Conservation (phyloP, 2,113 vertebrate species). For the Microtus richardsoni region DNA sequence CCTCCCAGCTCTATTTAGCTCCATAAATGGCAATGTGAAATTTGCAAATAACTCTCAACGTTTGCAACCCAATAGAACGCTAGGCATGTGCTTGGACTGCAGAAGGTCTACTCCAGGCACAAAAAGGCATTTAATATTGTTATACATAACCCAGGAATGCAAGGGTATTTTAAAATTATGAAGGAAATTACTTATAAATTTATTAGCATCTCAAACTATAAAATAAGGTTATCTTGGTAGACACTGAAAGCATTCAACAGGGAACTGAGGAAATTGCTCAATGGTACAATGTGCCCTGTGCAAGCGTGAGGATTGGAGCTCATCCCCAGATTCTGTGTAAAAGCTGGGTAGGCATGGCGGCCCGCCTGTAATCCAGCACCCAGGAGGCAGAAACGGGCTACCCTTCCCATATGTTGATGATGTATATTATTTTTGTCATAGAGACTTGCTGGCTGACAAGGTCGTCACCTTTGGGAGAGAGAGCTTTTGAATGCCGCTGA, state of each 20-base stretch:
- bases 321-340: background rate
- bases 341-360: background rate
- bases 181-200: background rate
- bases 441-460: background rate
- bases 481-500: background rate
- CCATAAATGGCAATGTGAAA: background rate
- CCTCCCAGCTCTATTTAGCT: background rate
- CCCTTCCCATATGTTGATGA: background rate
- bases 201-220: background rate
- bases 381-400: background rate
- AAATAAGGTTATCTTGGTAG: background rate
- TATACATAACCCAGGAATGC: background rate
- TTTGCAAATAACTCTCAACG: background rate
- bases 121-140: background rate
- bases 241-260: background rate
- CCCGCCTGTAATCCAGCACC: background rate
- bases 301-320: background rate
- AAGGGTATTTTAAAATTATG: background rate
- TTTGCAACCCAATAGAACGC: background rate
- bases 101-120: background rate
- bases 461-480: background rate
- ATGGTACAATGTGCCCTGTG: background rate
- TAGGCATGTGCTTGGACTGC: background rate
- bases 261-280: background rate
- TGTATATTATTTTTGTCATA: background rate